Conservation (phyloP, 2,113 vertebrate genomes). For the Geothlypis trichas region DNA sequence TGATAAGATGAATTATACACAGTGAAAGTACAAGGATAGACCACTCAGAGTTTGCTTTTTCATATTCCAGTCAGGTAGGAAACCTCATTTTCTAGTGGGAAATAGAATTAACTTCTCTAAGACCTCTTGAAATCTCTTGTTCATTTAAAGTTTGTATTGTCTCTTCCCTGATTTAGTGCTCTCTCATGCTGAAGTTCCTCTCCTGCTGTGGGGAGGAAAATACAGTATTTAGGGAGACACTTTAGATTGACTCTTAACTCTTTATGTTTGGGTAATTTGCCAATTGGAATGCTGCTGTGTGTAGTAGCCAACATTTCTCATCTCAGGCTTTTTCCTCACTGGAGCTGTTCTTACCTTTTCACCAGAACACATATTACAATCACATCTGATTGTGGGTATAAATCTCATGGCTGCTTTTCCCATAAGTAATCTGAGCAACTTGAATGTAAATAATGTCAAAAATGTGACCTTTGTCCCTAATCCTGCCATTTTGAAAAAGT, state of each 20-base stretch:
- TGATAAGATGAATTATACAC: neutral
- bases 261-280: neutral
- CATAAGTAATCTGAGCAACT: neutral
- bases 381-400: neutral
- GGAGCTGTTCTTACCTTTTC: neutral
- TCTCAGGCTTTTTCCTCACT: neutral
- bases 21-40: neutral
- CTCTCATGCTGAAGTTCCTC: neutral
- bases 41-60: neutral
- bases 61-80: neutral
- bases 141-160: constrained; percentile 17
- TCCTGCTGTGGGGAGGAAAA: neutral
- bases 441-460: constrained; percentile 33
- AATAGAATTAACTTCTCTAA: constrained; percentile 30
- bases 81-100: constrained; percentile 16
- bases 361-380: neutral
- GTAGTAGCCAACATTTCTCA: neutral
- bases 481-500: constrained; percentile 12
- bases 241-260: neutral
- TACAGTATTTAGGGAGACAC: neutral
- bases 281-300: neutral
- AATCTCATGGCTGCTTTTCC: neutral
- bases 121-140: constrained; percentile 20
- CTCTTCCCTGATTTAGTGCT: neutral
- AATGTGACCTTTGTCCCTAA: constrained; percentile 14